These are phyloP conservation scores for Coelopa frigida DNA, from an alignment of 1,140 invertebrate species.

Conservation along the genomic window DNA sequence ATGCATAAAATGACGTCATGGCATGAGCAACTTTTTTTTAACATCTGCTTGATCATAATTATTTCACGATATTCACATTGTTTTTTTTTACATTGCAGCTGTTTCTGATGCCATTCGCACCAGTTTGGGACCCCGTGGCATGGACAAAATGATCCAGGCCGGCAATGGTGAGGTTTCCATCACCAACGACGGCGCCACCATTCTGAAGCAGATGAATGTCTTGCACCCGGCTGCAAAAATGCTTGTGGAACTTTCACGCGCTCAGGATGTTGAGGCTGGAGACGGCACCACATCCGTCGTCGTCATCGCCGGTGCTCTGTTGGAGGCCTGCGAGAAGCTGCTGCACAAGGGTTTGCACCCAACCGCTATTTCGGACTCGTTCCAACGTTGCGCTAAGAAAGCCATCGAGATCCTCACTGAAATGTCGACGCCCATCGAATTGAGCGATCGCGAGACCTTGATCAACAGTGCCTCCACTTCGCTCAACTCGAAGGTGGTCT, in stretches of 20 bases:
- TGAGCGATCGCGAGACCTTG: slow-evolving; percentile 80
- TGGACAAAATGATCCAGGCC: slow-evolving; percentile 99
- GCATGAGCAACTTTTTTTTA: too few species aligned
- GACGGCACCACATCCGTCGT: slow-evolving; percentile 99
- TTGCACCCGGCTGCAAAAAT: slow-evolving; percentile 99
- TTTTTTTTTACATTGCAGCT: slow-evolving; percentile 54
- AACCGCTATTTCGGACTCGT: slow-evolving; percentile 93
- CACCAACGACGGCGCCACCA: slow-evolving; percentile 99
- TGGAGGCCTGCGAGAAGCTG: slow-evolving; percentile 92
- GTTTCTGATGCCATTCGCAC: slow-evolving; percentile 98
- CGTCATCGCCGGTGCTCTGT: slow-evolving; percentile 87
- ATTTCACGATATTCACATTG: not conserved
- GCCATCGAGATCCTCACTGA: slow-evolving; percentile 78
- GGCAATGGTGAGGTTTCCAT: slow-evolving; percentile 98
- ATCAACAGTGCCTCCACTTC: slow-evolving; percentile 95
- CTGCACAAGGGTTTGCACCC: slow-evolving; percentile 95
- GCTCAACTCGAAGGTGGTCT: slow-evolving; percentile 98
- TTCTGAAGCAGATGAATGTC: slow-evolving; percentile 98
- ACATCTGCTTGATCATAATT: not conserved
- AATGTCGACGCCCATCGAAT: slow-evolving; percentile 82
- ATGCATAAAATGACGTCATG: too few species aligned
- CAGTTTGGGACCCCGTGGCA: slow-evolving; percentile 94
- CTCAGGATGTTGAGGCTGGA: slow-evolving; percentile 98
- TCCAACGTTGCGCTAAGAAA: slow-evolving; percentile 82
- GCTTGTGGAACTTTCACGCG: slow-evolving; percentile 96